A percentile compares a stretch with the other conserved stretches of the same genome.
Conservation (phyloP, 2,888 invertebrate species). For the Tenthredo livida region DNA sequence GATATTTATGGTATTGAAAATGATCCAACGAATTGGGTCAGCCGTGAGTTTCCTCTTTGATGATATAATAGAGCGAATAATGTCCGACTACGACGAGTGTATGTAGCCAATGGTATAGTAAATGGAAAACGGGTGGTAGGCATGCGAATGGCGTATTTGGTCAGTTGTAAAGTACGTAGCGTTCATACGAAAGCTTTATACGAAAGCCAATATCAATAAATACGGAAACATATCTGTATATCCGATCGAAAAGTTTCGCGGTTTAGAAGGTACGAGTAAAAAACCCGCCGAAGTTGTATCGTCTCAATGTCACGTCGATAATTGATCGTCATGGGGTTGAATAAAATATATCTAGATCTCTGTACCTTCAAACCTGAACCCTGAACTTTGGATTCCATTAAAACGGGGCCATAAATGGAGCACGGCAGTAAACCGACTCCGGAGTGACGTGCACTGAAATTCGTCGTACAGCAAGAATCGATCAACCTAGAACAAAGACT, state of each 20-base stretch:
- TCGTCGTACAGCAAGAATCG: constrained; percentile 2
- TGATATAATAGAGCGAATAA: background rate
- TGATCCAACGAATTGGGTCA: background rate
- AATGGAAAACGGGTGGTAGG: background rate
- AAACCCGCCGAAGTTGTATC: background rate
- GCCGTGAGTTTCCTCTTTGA: background rate
- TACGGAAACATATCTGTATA: background rate
- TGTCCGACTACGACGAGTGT: background rate
- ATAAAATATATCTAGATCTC: background rate
- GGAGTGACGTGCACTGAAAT: constrained; percentile 33
- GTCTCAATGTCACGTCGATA: background rate
- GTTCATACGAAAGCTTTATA: constrained; percentile 5
- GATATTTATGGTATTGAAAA: background rate
- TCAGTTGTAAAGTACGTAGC: background rate
- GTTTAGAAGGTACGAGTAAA: background rate
- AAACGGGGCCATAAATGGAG: constrained; percentile 7
- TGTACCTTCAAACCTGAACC: background rate
- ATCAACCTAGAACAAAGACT: constrained; percentile 1
- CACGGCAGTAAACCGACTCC: background rate
- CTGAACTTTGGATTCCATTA: background rate
- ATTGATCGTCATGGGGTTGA: background rate
- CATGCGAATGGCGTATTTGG: background rate
- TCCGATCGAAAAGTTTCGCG: background rate
- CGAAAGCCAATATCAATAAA: background rate
- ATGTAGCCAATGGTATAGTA: background rate